Base-by-base conservation (phyloP, 2,888 invertebrate species). In the Glyphotaelius pellucidus region DNA sequence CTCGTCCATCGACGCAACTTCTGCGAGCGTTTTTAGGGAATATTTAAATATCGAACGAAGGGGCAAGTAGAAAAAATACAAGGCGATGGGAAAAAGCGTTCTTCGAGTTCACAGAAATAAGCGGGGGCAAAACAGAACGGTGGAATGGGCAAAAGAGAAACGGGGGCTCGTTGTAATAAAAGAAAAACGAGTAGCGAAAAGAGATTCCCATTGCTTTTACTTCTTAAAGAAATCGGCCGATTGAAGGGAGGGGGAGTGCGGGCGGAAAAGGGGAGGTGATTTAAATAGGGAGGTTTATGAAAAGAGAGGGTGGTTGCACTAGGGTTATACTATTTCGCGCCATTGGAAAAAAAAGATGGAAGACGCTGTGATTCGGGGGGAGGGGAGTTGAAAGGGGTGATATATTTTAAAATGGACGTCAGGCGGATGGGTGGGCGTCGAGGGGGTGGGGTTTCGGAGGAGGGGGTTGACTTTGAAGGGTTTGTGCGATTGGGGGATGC, bases 21-120 rank as follows among this genome's bases (percentile, higher is more conserved):
- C 88, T 90, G 85, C 89, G 90, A 87, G 91, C 92, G 93, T 93
- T 93, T 93, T 93, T 93, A 93, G 92, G 90, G 93, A 93, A 93
- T 93, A 93, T 93, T 93, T 93, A 92, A 93, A 93, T 93, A 93
- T 93, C 93, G 93, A 93, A 93, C 91, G 67, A 86, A 91, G 90
- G 92, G 91, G 92, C 89, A 91, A 91, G 91, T 35, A 38, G 88
- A 81, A 80, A 80, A 89, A 89, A 89, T 47, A 89, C 83, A 90
- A 91, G 88, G 38, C 79, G 88, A 91, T 90, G 90, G 84, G 42
- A 67, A 84, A 83, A 90, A 84, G 83, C 84, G 90, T 81, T 79
- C 32, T 42, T n/a, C 31, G 90, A 90, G 83, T 35, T 90, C 84
- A 25, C 25, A 83, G 86, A 90, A 92, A 67, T 79, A 83, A 84